These are phyloP conservation scores for Polymixis lichenea DNA, from an alignment of 2,888 invertebrate species.

Conservation along the genomic window DNA sequence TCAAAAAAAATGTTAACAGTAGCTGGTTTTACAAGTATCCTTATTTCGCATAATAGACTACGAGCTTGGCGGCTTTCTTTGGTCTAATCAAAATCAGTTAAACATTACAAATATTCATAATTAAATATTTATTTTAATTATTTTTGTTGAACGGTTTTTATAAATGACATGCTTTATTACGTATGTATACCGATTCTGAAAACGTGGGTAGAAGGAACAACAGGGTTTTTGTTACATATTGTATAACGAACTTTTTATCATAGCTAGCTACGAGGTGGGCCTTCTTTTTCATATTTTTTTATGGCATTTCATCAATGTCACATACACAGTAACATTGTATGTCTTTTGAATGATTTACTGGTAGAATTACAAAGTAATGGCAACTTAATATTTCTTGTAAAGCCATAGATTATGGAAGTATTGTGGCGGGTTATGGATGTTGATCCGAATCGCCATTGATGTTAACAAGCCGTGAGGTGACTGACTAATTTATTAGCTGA, in stretches of 20 bases:
- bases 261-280: neutral
- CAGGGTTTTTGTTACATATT: no score
- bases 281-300: neutral
- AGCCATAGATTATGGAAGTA: conserved; percentile 23
- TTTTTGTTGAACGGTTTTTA: no score
- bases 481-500: conserved; percentile 26
- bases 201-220: no score
- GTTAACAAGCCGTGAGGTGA: conserved; percentile 41
- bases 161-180: no score
- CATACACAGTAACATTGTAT: conserved; percentile 49
- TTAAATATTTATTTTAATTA: no score
- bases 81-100: no score
- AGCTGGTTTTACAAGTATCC: no score
- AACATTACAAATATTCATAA: no score
- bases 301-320: conserved; percentile 17
- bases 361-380: conserved; percentile 43
- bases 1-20: no score
- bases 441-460: conserved; percentile 36
- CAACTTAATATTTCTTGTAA: conserved; percentile 38
- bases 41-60: no score
- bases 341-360: conserved; percentile 44
- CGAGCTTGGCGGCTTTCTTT: no score
- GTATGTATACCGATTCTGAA: no score
- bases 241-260: neutral
- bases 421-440: conserved; percentile 31